These are phyloP conservation scores for Drosophila quadrilineata DNA, from an alignment of 1,140 invertebrate genomes.

Conservation along the genomic window DNA sequence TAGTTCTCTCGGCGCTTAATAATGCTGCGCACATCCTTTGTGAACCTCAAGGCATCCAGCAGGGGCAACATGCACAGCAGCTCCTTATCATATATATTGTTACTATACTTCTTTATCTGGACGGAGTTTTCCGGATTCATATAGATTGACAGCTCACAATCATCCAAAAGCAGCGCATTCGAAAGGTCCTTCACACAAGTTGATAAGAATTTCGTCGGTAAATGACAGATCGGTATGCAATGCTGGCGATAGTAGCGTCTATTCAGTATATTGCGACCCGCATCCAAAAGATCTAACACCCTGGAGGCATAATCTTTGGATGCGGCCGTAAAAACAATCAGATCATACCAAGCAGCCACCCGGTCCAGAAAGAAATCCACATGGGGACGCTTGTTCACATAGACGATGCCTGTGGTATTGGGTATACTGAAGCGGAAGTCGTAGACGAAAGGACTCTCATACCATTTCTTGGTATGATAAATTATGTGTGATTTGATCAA, in stretches of 20 bases:
- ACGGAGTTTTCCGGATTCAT: constrained; percentile 45
- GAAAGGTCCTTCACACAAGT: constrained; percentile 3
- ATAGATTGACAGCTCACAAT: constrained; percentile 27
- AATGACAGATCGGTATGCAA: constrained; percentile 24
- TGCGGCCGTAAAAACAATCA: constrained; percentile 38
- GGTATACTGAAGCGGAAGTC: constrained; percentile 24
- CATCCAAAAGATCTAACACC: constrained; percentile 44
- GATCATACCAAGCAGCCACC: constrained; percentile 52
- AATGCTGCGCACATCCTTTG: constrained; percentile 43
- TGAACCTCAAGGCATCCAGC: constrained; percentile 50
- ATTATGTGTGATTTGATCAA: constrained; percentile 23
- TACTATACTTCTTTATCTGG: constrained; percentile 19
- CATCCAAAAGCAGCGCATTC: constrained; percentile 37
- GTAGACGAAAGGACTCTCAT: background rate
- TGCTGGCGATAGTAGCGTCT: constrained; percentile 33
- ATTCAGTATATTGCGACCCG: constrained; percentile 20
- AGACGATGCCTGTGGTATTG: background rate
- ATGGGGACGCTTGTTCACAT: constrained; percentile 49
- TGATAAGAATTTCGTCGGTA: constrained; percentile 28
- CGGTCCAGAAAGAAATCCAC: constrained; percentile 47
- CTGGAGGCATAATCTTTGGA: constrained; percentile 21
- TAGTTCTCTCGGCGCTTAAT: no score
- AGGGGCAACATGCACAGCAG: constrained; percentile 47
- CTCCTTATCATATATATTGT: constrained; percentile 12
- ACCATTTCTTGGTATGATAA: background rate